Conservation (phyloP, 2,113 vertebrate species). For the Coturnix japonica region DNA sequence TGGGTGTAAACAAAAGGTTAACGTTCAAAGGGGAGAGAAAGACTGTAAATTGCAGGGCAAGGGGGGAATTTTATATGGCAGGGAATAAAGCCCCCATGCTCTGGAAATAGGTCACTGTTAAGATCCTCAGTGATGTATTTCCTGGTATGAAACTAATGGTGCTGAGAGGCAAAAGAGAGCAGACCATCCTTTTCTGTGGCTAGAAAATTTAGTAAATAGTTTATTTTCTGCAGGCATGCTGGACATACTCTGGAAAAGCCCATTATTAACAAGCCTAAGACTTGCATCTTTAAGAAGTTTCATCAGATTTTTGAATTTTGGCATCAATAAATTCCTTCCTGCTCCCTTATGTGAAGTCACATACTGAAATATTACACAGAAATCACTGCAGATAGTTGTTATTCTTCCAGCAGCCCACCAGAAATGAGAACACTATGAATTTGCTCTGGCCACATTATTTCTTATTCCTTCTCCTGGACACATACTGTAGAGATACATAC, state of each 20-base stretch:
- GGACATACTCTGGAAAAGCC: background rate
- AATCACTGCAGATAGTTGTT: background rate
- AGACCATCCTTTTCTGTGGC: background rate
- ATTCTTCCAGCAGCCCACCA: background rate
- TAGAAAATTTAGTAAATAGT: background rate
- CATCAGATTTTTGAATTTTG: background rate
- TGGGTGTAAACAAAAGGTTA: constrained; percentile 22
- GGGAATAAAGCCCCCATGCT: background rate
- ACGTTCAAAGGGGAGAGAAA: background rate
- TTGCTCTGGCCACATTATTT: background rate
- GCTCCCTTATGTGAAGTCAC: background rate
- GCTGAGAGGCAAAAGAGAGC: background rate
- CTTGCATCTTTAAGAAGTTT: background rate
- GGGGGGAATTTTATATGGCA: background rate
- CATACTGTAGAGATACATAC: background rate
- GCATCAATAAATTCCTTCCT: background rate
- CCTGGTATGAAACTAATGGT: background rate
- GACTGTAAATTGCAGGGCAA: background rate
- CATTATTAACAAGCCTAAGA: background rate
- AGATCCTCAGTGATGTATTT: background rate
- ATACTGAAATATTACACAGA: background rate
- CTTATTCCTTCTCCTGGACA: background rate
- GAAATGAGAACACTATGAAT: background rate
- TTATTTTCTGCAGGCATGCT: background rate
- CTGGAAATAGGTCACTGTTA: background rate